Base-by-base conservation (phyloP, 2,797 vertebrate genomes). In the Buphagus erythrorhynchus region DNA sequence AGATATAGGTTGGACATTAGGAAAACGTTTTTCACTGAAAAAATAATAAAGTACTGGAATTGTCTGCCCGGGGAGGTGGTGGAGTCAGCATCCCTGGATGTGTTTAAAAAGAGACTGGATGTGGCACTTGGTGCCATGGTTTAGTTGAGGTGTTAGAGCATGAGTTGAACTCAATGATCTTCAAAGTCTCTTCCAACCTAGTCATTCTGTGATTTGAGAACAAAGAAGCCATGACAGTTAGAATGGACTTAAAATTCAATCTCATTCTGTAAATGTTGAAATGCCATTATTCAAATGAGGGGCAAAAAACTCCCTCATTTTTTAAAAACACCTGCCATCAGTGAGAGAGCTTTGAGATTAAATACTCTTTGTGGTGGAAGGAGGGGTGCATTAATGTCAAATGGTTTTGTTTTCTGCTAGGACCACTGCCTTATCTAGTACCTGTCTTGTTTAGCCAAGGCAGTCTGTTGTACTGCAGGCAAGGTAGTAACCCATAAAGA, bases 271-370 rank as follows among this genome's bases (percentile, higher is more conserved):
- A 16, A 63, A 45, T 33, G 12, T 11, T 77, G 31, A 86, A 90
- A 88, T 57, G 42, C 12, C 3, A 26, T 11, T 57, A 11, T 61
- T 67, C 42, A 38, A 38, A 38, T 51, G 16, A 43, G n/a, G 17
- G 2, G 38, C 38, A 4, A 1, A 13, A 33, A 54, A 24, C 2
- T 0, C 4, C 9, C 19, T n/a, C 4, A 22, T 36, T 46, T 88
- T 63, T 38, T 3, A 61, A 61, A 86, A 93, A 80, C 8, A 43
- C 7, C 17, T 59, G 43, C 9, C 38, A 65, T 11, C 21, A 69
- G 24, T 46, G 54, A 87, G 26, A 88, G n/a, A 66, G 77, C 43
- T 51, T 33, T 26, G 67, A 81, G 63, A 73, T 67, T 0, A 61
- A 89, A 91, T 81, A 10, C 13, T 33, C 33, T 35, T 58, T 61